Percentiles rank a stretch among this genome's conserved stretches.
Conservation (phyloP, 1,140 invertebrate species). For the Phymorhynchus buccinoides region DNA sequence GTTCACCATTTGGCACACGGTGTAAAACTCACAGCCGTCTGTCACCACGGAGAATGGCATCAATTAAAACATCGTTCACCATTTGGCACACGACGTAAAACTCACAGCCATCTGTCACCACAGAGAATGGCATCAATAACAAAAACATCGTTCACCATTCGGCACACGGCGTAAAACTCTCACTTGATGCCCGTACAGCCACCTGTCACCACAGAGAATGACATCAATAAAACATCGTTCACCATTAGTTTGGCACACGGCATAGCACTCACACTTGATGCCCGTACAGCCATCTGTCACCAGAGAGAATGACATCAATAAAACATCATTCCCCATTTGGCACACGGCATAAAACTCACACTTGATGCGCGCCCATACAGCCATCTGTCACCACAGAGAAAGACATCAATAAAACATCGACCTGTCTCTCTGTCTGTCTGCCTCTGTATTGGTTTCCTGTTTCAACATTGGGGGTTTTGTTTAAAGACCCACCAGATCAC, state of each 20-base stretch:
- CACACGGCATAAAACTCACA: slow-evolving; percentile 89
- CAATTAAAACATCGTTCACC: too few species aligned
- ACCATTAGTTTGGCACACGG: slow-evolving; percentile 87
- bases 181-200: slow-evolving; percentile 91
- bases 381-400: slow-evolving; percentile 87
- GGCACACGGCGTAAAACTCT: slow-evolving; percentile 87
- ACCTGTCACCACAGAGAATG: too few species aligned
- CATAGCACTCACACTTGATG: slow-evolving; percentile 87
- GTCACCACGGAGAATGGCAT: too few species aligned
- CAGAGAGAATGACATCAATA: too few species aligned
- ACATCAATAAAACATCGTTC: too few species aligned
- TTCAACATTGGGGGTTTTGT: too few species aligned
- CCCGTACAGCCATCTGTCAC: slow-evolving; percentile 89
- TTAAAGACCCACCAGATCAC: too few species aligned
- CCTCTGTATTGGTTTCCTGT: too few species aligned
- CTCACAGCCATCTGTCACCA: slow-evolving; percentile 88
- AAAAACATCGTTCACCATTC: slow-evolving; percentile 83
- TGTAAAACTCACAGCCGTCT: slow-evolving; percentile 88
- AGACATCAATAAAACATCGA: too few species aligned
- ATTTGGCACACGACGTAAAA: too few species aligned
- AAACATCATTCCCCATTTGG: slow-evolving; percentile 83
- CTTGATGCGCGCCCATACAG: slow-evolving; percentile 88
- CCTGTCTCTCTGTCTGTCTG: too few species aligned
- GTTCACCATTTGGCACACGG: slow-evolving; percentile 85
- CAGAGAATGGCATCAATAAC: too few species aligned